Percentiles rank a stretch among this genome's conserved stretches.
Evolutionary conservation across 35 echinoderm and acorn worm species (phyloP).

Genomic region (Apostichopus japonicus): DNA sequence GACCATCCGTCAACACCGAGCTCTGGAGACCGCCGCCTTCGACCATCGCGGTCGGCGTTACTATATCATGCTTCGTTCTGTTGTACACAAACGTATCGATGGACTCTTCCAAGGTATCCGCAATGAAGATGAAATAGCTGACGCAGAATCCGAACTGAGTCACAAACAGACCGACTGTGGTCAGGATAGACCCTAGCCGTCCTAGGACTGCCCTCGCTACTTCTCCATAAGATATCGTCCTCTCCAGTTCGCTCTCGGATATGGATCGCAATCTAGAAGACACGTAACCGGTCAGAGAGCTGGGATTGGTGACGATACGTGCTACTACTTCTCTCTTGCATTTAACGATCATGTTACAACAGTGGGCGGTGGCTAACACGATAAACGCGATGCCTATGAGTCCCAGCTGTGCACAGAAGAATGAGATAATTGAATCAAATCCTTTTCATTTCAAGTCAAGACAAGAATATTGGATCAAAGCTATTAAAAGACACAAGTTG

Average conservation of each 20-base stretch:
- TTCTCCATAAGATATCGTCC: constrained; percentile 78
- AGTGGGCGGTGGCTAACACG: constrained; percentile 68
- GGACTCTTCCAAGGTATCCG: constrained; percentile 62
- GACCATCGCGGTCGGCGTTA: neutral
- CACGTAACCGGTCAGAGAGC: constrained; percentile 40
- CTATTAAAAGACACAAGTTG: neutral
- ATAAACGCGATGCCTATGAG: constrained; percentile 75
- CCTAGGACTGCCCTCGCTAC: constrained; percentile 64
- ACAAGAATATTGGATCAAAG: neutral
- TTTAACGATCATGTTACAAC: constrained; percentile 93
- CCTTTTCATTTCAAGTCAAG: neutral
- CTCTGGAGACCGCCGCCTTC: neutral
- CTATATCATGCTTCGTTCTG: neutral
- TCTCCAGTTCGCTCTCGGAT: constrained; percentile 58
- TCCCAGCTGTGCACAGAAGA: constrained; percentile 70
- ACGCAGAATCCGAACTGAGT: constrained; percentile 97
- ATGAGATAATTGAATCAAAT: neutral
- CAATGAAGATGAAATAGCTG: constrained; percentile 92
- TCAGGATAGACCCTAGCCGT: constrained; percentile 60
- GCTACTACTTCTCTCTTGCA: constrained; percentile 83
- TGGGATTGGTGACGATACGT: constrained; percentile 48
- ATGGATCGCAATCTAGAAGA: constrained; percentile 19
- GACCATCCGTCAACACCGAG: neutral
- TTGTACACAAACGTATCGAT: neutral
- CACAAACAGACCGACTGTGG: constrained; percentile 70